Conservation (phyloP, 2,797 vertebrate genomes). For the Capromys pilorides region DNA sequence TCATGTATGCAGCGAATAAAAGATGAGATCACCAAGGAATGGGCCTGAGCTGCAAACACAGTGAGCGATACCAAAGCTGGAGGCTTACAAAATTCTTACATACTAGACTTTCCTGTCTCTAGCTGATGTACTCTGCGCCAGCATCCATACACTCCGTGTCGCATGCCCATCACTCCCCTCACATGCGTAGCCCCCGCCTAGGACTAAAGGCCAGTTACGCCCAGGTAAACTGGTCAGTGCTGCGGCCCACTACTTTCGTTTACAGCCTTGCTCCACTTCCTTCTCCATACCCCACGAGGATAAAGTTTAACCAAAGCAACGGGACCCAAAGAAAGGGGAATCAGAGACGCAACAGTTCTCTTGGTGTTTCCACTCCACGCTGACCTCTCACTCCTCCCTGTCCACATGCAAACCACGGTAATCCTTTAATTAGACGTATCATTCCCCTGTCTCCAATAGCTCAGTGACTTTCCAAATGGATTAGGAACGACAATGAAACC, state of each 20-base stretch:
- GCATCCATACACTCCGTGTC: neutral
- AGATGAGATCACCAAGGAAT: neutral
- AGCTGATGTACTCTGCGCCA: neutral
- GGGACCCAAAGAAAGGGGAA: neutral
- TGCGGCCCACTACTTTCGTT: neutral
- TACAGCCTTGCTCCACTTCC: neutral
- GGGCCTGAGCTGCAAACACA: slow-evolving; percentile 12
- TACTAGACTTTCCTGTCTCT: neutral
- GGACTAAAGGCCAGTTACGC: neutral
- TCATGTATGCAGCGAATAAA: neutral
- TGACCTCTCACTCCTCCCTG: neutral
- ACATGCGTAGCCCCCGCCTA: neutral
- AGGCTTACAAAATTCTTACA: neutral
- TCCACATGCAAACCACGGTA: neutral
- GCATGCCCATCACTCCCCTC: neutral
- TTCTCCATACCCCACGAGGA: neutral
- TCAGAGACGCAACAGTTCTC: neutral
- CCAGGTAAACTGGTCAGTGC: neutral
- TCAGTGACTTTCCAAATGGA: neutral
- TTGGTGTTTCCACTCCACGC: neutral
- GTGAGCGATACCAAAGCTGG: neutral
- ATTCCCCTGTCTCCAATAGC: neutral
- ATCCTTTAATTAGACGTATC: neutral
- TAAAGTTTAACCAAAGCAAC: neutral
- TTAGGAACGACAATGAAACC: neutral